A percentile compares a stretch with the other conserved stretches of the same genome.
Evolutionary conservation across 2,113 vertebrate species (phyloP).

Genomic region (Phyllopteryx taeniolatus): DNA sequence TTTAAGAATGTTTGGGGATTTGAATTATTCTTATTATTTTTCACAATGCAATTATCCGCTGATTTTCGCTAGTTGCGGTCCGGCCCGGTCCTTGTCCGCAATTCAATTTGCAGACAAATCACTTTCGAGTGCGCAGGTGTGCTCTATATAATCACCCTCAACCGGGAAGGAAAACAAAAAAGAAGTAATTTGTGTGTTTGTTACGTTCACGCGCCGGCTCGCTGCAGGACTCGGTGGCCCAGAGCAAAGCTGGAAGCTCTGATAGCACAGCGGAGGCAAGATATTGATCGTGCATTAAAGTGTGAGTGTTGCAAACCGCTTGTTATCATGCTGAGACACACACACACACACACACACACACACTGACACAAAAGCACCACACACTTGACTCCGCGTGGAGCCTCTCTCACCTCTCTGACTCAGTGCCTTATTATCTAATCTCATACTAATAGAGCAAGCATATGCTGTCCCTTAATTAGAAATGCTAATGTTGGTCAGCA

Average conservation of each 20-base stretch:
- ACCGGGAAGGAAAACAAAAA: neutral
- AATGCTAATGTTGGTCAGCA: slow-evolving; percentile 40
- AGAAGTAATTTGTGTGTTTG: slow-evolving; percentile 1
- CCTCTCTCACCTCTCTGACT: slow-evolving; percentile 29
- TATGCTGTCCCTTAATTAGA: slow-evolving; percentile 54
- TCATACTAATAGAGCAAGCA: slow-evolving; percentile 37
- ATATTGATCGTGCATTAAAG: slow-evolving; percentile 80
- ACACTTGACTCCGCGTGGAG: slow-evolving; percentile 2
- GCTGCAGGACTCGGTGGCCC: slow-evolving; percentile 77
- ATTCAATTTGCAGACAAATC: too few species aligned
- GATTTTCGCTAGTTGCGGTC: too few species aligned
- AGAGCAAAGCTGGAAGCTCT: slow-evolving; percentile 78
- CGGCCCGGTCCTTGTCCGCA: slow-evolving; percentile 79
- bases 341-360: neutral
- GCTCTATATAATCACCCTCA: neutral
- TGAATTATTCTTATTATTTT: too few species aligned
- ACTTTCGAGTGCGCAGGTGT: neutral
- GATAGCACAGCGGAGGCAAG: slow-evolving; percentile 75
- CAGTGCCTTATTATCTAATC: slow-evolving; percentile 54
- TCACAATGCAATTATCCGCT: too few species aligned
- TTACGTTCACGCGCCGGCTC: slow-evolving; percentile 76
- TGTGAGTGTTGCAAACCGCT: slow-evolving; percentile 74
- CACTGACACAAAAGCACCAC: neutral
- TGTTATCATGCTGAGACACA: slow-evolving; percentile 12
- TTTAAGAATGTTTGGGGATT: too few species aligned